Conservation (phyloP, 1,140 invertebrate species). For the Gonatopus flavifemur region DNA sequence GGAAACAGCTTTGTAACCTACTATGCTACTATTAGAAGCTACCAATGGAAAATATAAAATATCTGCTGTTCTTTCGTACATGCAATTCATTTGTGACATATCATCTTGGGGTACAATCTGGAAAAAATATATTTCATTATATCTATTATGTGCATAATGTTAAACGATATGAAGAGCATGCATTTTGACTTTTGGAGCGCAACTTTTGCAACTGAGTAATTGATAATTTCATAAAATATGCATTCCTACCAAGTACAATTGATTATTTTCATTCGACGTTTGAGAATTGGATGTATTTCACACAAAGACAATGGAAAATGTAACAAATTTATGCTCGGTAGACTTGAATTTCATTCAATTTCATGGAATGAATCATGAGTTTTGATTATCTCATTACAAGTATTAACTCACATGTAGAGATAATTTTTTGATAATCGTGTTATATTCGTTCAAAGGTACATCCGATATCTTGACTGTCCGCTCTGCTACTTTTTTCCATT, state of each 20-base stretch:
- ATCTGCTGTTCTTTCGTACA: conserved; percentile 50
- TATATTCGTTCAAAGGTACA: conserved; percentile 49
- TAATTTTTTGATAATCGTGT: conserved; percentile 58
- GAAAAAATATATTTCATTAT: conserved; percentile 27
- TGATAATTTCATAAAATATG: no score
- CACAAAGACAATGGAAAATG: no score
- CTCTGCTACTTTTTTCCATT: conserved; percentile 51
- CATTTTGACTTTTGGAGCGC: no score
- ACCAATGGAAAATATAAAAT: conserved; percentile 68
- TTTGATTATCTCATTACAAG: no score
- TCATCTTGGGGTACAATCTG: conserved; percentile 47
- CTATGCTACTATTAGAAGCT: conserved; percentile 60
- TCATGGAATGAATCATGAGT: no score
- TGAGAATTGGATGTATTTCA: no score
- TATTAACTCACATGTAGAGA: conserved; percentile 63
- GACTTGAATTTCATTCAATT: conserved; percentile 19
- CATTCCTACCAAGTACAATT: no score
- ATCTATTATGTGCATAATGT: conserved; percentile 6
- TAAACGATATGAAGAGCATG: no score
- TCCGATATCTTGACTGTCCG: conserved; percentile 46
- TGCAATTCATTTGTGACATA: conserved; percentile 48
- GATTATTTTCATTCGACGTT: no score
- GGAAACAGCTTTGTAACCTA: conserved; percentile 65
- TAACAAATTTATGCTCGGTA: background rate
- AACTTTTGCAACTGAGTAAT: no score